These are phyloP conservation scores for Corydoras maculifer DNA, from an alignment of 2,113 vertebrate species.

Conservation along the genomic window DNA sequence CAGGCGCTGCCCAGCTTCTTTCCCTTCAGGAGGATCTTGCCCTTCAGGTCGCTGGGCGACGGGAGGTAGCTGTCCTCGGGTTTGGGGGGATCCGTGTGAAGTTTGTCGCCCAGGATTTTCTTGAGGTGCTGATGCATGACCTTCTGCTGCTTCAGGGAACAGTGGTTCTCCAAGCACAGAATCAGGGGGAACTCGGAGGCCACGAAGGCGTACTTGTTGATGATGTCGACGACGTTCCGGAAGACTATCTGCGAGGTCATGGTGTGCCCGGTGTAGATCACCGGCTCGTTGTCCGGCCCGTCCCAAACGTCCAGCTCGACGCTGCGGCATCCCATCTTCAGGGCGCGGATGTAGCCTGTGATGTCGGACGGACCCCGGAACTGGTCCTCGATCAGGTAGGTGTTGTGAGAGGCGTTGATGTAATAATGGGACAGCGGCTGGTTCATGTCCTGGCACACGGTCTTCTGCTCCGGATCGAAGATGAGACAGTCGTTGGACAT, in stretches of 20 bases:
- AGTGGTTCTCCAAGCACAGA: conserved; percentile 93
- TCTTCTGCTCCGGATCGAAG: conserved; percentile 95
- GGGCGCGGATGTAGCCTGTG: conserved; percentile 77
- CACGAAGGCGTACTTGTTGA: conserved; percentile 44
- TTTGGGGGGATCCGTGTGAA: too few species aligned
- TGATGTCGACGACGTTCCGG: too few species aligned
- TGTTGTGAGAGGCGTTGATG: too few species aligned
- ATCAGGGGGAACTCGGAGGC: conserved; percentile 91
- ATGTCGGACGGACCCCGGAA: conserved; percentile 95
- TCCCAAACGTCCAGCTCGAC: too few species aligned
- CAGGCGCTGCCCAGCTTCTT: too few species aligned
- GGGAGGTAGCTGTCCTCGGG: conserved; percentile 48
- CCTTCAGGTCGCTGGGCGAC: conserved; percentile 65
- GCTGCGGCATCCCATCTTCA: too few species aligned
- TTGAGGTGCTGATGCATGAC: conserved; percentile 93
- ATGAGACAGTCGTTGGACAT: conserved; percentile 92
- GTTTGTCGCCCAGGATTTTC: conserved; percentile 73
- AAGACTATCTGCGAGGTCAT: too few species aligned
- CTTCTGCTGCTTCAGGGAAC: conserved; percentile 88
- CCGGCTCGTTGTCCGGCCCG: too few species aligned
- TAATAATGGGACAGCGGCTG: too few species aligned
- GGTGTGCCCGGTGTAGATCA: too few species aligned
- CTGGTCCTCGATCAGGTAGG: conserved; percentile 87
- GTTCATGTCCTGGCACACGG: conserved; percentile 88
- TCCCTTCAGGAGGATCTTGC: too few species aligned